These are phyloP conservation scores for Drosophila orena DNA, from an alignment of 1,140 invertebrate genomes.

Conservation along the genomic window DNA sequence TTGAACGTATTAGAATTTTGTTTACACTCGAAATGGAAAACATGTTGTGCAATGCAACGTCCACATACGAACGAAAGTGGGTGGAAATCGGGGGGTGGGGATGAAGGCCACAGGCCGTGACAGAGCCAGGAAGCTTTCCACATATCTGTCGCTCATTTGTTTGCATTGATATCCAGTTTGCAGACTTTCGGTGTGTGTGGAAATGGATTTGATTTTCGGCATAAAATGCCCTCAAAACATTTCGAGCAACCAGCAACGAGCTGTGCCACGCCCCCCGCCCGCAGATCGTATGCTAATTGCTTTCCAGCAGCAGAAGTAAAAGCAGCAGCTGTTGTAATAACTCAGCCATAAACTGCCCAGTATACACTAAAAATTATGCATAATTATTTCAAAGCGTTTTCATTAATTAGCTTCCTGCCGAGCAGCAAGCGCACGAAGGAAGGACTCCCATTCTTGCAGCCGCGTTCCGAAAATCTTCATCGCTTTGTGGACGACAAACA, in stretches of 20 bases:
- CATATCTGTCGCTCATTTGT: conserved; percentile 68
- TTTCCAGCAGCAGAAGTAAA: conserved; percentile 41
- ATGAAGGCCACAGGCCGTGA: not conserved
- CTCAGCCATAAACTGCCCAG: conserved; percentile 82
- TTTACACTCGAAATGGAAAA: conserved; percentile 83
- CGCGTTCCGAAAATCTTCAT: not conserved
- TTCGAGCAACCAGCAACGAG: conserved; percentile 9
- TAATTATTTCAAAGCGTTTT: conserved; percentile 83
- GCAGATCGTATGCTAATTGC: conserved; percentile 73
- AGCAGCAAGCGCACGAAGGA: conserved; percentile 9
- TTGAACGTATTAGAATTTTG: conserved; percentile 83
- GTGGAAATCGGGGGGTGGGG: conserved; percentile 9
- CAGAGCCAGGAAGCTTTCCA: conserved; percentile 10
- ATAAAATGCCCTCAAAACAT: conserved; percentile 46
- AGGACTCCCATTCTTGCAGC: not conserved
- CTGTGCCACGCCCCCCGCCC: not conserved
- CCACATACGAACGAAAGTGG: conserved; percentile 9
- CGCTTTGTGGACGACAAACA: too few species aligned
- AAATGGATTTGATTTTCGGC: conserved; percentile 53
- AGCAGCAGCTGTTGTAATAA: conserved; percentile 79
- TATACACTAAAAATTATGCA: conserved; percentile 83
- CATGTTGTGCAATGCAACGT: conserved; percentile 79
- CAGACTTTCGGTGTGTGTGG: conserved; percentile 41
- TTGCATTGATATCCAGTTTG: conserved; percentile 77
- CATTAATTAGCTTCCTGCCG: conserved; percentile 72